Evolutionary conservation across 2,113 vertebrate species (phyloP).

Genomic region (Podarcis muralis): DNA sequence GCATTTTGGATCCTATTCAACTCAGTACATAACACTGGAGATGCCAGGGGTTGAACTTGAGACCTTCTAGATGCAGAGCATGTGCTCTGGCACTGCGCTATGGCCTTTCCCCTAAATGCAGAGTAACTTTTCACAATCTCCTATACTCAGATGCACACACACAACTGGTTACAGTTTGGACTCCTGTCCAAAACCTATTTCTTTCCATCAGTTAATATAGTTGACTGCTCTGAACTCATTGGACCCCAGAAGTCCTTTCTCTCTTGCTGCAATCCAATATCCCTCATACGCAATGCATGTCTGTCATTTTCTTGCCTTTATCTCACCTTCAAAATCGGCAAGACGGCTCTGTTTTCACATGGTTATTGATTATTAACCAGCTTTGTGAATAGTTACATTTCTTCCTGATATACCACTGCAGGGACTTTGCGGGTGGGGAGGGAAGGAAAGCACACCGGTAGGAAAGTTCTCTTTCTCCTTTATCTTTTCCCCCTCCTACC

Average conservation of each 20-base stretch:
- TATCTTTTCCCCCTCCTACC: constrained; percentile 27
- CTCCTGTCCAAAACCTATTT: too few relatives aligned
- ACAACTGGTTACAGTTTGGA: too few relatives aligned
- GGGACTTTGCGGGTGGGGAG: constrained; percentile 28
- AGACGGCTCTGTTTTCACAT: constrained; percentile 76
- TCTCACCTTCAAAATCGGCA: constrained; percentile 50
- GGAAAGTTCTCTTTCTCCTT: constrained; percentile 63
- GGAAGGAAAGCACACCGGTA: constrained; percentile 74
- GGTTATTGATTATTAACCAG: constrained; percentile 83
- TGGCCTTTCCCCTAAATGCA: too few relatives aligned
- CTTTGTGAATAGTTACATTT: constrained; percentile 72
- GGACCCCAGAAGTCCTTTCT: neutral
- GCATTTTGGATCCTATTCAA: too few relatives aligned
- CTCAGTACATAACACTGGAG: too few relatives aligned
- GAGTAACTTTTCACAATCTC: too few relatives aligned
- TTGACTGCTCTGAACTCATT: neutral
- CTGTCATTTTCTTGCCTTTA: constrained; percentile 61
- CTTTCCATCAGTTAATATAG: neutral
- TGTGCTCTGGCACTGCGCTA: too few relatives aligned
- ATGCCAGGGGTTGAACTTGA: too few relatives aligned
- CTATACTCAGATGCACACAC: too few relatives aligned
- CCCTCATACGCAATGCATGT: constrained; percentile 53
- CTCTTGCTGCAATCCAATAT: constrained; percentile 33
- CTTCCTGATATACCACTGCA: constrained; percentile 57
- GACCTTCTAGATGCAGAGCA: too few relatives aligned